Conservation (phyloP, 2,113 vertebrate genomes). For the Polypterus senegalus region DNA sequence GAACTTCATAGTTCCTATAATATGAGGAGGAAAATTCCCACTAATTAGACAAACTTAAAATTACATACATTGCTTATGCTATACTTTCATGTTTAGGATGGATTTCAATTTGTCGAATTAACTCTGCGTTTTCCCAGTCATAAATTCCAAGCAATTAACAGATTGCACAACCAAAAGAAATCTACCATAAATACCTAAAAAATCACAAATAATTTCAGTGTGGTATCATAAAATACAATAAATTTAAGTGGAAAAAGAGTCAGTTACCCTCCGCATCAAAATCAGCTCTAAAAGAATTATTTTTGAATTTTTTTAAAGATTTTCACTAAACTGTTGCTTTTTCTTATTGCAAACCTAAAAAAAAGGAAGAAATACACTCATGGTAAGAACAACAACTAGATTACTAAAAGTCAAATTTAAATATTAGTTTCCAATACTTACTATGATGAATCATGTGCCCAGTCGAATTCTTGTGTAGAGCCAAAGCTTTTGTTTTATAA, state of each 20-base stretch:
- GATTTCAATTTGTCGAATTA: slow-evolving; percentile 94
- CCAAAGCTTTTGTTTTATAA: slow-evolving; percentile 97
- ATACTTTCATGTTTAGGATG: slow-evolving; percentile 85
- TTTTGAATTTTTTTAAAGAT: slow-evolving; percentile 98
- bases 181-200: slow-evolving; percentile 83
- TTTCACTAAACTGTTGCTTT: slow-evolving; percentile 92
- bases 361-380: not conserved
- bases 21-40: too few species aligned
- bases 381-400: not conserved
- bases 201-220: not conserved
- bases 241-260: too few species aligned
- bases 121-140: slow-evolving; percentile 94
- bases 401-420: not conserved
- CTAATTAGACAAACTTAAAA: too few species aligned
- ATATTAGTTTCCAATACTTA: slow-evolving; percentile 45
- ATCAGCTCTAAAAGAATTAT: slow-evolving; percentile 95
- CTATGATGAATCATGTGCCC: slow-evolving; percentile 98
- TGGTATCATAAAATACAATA: too few species aligned
- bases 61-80: too few species aligned
- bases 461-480: slow-evolving; percentile 92
- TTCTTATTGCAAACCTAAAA: slow-evolving; percentile 85
- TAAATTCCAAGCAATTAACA: slow-evolving; percentile 89
- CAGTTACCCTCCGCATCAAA: slow-evolving; percentile 88
- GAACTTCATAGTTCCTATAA: too few species aligned
- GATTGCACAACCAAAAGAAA: slow-evolving; percentile 89